Conservation (phyloP, 2,797 vertebrate species). For the Erethizon dorsatum region DNA sequence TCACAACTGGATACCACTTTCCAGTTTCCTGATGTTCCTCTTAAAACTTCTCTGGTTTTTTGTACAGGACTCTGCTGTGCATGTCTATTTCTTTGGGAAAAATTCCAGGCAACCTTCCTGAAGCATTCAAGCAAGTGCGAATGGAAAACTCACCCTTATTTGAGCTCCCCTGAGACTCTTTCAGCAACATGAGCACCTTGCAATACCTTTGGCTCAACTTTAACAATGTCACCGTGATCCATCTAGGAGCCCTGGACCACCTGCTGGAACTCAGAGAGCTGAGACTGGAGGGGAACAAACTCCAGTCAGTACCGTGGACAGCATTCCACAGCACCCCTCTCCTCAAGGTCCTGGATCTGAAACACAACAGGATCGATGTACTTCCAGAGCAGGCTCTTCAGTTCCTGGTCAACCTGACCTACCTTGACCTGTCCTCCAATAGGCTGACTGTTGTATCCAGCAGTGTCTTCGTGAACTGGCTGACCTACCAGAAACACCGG, state of each 20-base stretch:
- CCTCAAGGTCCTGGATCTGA: slow-evolving; percentile 95
- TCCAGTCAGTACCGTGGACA: slow-evolving; percentile 94
- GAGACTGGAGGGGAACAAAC: slow-evolving; percentile 94
- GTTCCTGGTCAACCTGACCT: slow-evolving; percentile 93
- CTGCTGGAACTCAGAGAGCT: slow-evolving; percentile 93
- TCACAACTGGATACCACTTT: not conserved
- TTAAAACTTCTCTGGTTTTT: slow-evolving; percentile 78
- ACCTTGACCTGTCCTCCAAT: slow-evolving; percentile 97
- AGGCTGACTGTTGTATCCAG: slow-evolving; percentile 94
- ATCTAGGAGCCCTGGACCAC: slow-evolving; percentile 92
- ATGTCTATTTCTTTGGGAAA: slow-evolving; percentile 91
- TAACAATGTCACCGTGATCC: slow-evolving; percentile 94
- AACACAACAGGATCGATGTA: slow-evolving; percentile 93
- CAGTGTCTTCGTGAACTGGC: slow-evolving; percentile 95
- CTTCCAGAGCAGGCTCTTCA: slow-evolving; percentile 94
- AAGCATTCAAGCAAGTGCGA: slow-evolving; percentile 93
- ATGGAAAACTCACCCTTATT: slow-evolving; percentile 95
- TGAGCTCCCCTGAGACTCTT: slow-evolving; percentile 92
- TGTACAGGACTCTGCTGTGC: slow-evolving; percentile 93
- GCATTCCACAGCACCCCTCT: slow-evolving; percentile 92
- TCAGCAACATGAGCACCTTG: slow-evolving; percentile 91
- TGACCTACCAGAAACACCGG: slow-evolving; percentile 89
- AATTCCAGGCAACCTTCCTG: slow-evolving; percentile 92
- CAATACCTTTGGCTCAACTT: slow-evolving; percentile 97
- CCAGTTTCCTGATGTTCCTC: not conserved